These are phyloP conservation scores for Platichthys stellatus DNA, from an alignment of 2,113 vertebrate species.

Conservation along the genomic window DNA sequence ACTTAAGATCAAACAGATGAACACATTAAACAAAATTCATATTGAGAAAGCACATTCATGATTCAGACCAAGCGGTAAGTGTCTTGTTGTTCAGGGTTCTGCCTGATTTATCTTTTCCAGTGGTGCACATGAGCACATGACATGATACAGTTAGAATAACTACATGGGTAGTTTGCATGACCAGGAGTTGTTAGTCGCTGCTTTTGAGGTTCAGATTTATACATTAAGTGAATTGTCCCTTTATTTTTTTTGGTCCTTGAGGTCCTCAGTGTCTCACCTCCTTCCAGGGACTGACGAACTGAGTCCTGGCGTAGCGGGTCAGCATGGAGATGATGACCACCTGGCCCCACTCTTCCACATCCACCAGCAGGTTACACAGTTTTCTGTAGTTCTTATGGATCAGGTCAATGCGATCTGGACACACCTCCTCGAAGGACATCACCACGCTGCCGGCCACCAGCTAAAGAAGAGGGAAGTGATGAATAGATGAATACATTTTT, in stretches of 20 bases:
- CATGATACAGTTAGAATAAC: not conserved
- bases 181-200: not conserved
- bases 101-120: no score
- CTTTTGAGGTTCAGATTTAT: not conserved
- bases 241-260: not conserved
- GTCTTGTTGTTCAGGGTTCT: not conserved
- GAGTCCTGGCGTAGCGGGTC: slow-evolving; percentile 94
- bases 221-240: not conserved
- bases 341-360: slow-evolving; percentile 99
- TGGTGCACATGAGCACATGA: not conserved
- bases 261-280: slow-evolving; percentile 82
- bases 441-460: slow-evolving; percentile 97
- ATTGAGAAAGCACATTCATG: not conserved
- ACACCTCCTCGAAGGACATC: slow-evolving; percentile 98
- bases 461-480: slow-evolving; percentile 64
- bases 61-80: not conserved
- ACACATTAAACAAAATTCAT: not conserved
- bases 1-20: not conserved
- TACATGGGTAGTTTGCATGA: not conserved
- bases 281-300: slow-evolving; percentile 94
- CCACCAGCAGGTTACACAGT: slow-evolving; percentile 94
- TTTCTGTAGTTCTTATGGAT: slow-evolving; percentile 99
- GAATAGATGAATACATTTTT: not conserved
- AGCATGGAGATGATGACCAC: slow-evolving; percentile 98
- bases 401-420: slow-evolving; percentile 96